Evolutionary conservation across 2,888 invertebrate genomes (phyloP).

Genomic region (Hoplodrina ambigua): DNA sequence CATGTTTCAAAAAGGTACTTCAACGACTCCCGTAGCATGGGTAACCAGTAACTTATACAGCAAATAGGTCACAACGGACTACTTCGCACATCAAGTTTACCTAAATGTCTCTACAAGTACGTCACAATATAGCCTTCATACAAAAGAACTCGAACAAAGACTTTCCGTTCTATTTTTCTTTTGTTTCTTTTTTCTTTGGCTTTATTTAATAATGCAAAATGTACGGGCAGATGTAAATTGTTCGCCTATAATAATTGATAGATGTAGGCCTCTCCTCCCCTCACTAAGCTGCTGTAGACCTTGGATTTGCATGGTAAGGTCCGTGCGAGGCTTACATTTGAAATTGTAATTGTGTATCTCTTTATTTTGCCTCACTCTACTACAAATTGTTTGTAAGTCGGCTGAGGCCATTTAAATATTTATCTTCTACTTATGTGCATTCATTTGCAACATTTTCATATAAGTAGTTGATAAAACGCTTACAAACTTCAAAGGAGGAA

Average conservation of each 20-base stretch:
- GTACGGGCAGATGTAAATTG: conserved; percentile 42
- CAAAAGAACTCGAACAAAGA: conserved; percentile 61
- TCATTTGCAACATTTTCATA: conserved; percentile 38
- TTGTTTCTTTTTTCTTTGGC: conserved; percentile 45
- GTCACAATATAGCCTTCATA: conserved; percentile 47
- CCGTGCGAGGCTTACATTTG: conserved; percentile 58
- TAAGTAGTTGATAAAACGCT: conserved; percentile 38
- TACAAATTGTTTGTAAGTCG: conserved; percentile 40
- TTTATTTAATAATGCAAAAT: conserved; percentile 42
- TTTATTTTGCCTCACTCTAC: conserved; percentile 36
- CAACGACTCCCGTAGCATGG: conserved; percentile 15
- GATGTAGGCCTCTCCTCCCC: conserved; percentile 14
- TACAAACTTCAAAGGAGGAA: conserved; percentile 18
- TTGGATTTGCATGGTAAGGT: conserved; percentile 64
- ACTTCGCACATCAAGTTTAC: conserved; percentile 56
- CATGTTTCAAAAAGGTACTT: conserved; percentile 33
- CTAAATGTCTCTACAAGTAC: conserved; percentile 54
- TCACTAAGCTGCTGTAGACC: conserved; percentile 30
- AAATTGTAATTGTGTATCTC: conserved; percentile 65
- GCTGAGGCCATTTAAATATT: conserved; percentile 45
- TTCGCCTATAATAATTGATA: conserved; percentile 44
- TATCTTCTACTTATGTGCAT: conserved; percentile 52
- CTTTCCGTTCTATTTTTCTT: conserved; percentile 55
- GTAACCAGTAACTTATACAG: conserved; percentile 43
- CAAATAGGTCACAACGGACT: conserved; percentile 61